Base-by-base conservation (phyloP, 2,888 invertebrate genomes). In the Amblyteles armatorius region DNA sequence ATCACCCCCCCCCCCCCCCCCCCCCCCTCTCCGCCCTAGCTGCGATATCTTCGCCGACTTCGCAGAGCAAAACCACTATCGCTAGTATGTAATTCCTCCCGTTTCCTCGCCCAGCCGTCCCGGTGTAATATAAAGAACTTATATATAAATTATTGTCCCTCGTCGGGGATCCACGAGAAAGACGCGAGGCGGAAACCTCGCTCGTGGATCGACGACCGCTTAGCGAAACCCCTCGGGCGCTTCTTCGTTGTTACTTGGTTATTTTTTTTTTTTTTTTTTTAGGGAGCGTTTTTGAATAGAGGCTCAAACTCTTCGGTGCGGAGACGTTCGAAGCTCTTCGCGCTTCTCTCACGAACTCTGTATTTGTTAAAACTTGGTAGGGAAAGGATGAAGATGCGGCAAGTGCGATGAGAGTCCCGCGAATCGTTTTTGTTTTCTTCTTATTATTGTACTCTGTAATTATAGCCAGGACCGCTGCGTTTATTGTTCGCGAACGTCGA, bases 231-330 rank as follows among this genome's bases (percentile, higher is more conserved):
- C 19, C 36, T 33, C 36, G 57, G 22, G 48, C 19, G 36, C 60
- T 63, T 48, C 57, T 74, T 72, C 63, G 44, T 81, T 77, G 63
- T 80, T 69, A 40, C 5, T 40, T 40, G 0, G 2, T 40, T 36
- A 82, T 82, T 13, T 63, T 76, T 82, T 74, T 67, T 50, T 83
- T 85, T 77, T 78, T 83, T 85, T 77, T 78, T 82, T 87, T 85
- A 0, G 40, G 9, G 40, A 40, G 40, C 11, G 9, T 11, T 40
- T 40, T 40, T 65, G 19, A 72, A 3, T 9, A 40, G 36, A 36
- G 7, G 36, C 6, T 7, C 9, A 36, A 7, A 7, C 9, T 36
- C 36, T 36, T 36, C 36, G 0, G 36, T 36, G 7, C 36, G 36
- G 36, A 7, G 36, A 36, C 7, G 36, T 36, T 36, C 9, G 7